Percentiles rank a stretch among this genome's conserved stretches.
Conservation (phyloP, 2,797 vertebrate species). For the Sarcophilus harrisii region DNA sequence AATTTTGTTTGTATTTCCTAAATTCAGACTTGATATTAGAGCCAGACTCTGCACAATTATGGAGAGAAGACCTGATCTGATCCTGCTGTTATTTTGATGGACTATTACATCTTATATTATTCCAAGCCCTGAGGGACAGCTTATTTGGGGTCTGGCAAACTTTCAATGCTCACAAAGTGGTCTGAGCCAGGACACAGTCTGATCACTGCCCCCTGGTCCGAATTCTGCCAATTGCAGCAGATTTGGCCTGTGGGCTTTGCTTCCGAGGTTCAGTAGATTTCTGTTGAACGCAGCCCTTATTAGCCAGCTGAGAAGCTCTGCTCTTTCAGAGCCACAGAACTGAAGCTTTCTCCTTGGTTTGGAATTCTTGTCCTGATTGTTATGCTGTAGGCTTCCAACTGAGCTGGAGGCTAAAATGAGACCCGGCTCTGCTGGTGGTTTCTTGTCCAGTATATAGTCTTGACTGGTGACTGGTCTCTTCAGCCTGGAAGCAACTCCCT, state of each 20-base stretch:
- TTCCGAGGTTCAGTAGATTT: neutral
- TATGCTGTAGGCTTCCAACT: neutral
- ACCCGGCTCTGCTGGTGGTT: neutral
- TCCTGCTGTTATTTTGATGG: neutral
- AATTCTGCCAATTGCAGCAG: neutral
- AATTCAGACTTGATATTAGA: neutral
- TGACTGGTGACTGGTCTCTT: neutral
- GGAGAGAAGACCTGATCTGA: neutral
- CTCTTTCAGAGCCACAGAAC: neutral
- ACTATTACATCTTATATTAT: neutral
- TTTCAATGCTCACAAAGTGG: neutral
- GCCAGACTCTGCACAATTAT: neutral
- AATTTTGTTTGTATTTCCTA: neutral
- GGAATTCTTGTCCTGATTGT: neutral
- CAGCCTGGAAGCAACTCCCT: neutral
- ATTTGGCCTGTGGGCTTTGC: neutral
- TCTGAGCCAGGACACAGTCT: neutral
- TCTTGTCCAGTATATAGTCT: neutral
- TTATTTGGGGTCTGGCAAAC: neutral
- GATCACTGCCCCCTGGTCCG: neutral
- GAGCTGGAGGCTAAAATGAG: neutral
- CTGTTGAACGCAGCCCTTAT: neutral
- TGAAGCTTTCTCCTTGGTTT: neutral
- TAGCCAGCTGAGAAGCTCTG: neutral
- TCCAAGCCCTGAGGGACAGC: neutral